Percentiles rank a stretch among this genome's conserved stretches.
phyloP scores from a whole-genome alignment of 2,797 vertebrate genomes.

The Rhodeus uyekii region DNA sequence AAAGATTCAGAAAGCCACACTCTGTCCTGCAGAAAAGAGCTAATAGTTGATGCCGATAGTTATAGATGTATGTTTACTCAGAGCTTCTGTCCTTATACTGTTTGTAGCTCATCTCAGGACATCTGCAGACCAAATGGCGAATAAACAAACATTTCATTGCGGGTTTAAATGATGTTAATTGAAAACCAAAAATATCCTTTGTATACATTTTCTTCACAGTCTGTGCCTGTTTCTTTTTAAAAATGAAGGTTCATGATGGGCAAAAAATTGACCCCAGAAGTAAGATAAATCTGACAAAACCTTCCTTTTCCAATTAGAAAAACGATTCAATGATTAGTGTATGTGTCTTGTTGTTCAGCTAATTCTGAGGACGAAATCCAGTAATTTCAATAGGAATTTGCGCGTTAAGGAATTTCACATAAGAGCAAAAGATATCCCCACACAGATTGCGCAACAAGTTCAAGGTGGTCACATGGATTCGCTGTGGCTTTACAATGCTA shows the following conservation, averaged over 20 bases:
- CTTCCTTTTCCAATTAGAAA: neutral
- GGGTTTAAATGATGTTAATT: conserved; percentile 6
- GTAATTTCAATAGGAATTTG: neutral
- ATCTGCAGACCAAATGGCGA: conserved; percentile 20
- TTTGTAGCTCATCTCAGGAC: conserved; percentile 17
- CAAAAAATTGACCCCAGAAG: neutral
- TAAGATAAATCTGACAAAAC: neutral
- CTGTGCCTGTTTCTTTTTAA: conserved; percentile 10
- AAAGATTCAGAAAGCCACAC: neutral
- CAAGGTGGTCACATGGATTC: neutral
- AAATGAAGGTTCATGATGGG: neutral
- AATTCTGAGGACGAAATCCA: neutral
- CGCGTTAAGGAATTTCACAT: neutral
- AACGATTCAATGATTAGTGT: neutral
- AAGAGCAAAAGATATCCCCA: neutral
- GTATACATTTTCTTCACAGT: neutral
- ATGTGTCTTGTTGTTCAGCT: neutral
- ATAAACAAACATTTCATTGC: conserved; percentile 23
- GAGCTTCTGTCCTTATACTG: neutral
- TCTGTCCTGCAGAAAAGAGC: neutral
- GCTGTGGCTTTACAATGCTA: neutral
- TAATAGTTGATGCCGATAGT: neutral
- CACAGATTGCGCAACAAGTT: neutral
- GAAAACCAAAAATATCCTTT: conserved; percentile 4
- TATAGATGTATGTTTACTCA: conserved; percentile 6